Evolutionary conservation across 2,888 invertebrate species (phyloP), one percentile per base, ranked within the genome.

Genomic region (Dasysyrphus tricinctus): DNA sequence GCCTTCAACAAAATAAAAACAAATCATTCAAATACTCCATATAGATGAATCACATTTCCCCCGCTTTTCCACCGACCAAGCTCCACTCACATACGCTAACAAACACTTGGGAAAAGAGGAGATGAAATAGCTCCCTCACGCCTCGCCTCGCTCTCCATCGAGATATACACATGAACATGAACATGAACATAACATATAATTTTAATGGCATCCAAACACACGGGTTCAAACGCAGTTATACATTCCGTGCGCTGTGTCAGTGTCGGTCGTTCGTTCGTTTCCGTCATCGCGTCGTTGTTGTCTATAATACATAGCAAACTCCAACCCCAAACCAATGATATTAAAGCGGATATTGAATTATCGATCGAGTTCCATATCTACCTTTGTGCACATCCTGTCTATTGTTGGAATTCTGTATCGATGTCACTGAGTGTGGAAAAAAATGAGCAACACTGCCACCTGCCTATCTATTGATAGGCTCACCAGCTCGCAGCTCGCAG

Each of bases 341-440:
- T 85, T 77, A 69, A 74, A 86, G 70, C 77, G 86, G 81, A 86
- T 82, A 82, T 81, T 86, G 78, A 81, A 74, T 81, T 82, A 86
- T 86, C 82, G 86, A 86, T 82, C 70, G 32, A 63, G 34, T 57
- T 72, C 54, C 70, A 75, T 74, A 69, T 86, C 70, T 63, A 75
- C 82, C 73, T 81, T 47, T 78, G 76, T 61, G 80, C 67, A 73
- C 73, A 81, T 77, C 69, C 76, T 73, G 59, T 24, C 77, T 77
- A 77, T 81, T 85, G 85, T 81, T 44, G 42, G 59, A 12, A 42
- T 70, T n/a, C 65, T 34, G 59, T 75, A 74, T 69, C 69, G 39
- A 69, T 73, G 73, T 54, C 73, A 67, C 29, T 39, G 42, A 16
- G 42, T 32, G 19, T 16, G n/a, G 37, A 47, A 37, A 47, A 24